Evolutionary conservation across 1,140 invertebrate species (phyloP), one percentile per base, ranked within the genome.

Genomic region (Pseudomyrmex dendroicus): DNA sequence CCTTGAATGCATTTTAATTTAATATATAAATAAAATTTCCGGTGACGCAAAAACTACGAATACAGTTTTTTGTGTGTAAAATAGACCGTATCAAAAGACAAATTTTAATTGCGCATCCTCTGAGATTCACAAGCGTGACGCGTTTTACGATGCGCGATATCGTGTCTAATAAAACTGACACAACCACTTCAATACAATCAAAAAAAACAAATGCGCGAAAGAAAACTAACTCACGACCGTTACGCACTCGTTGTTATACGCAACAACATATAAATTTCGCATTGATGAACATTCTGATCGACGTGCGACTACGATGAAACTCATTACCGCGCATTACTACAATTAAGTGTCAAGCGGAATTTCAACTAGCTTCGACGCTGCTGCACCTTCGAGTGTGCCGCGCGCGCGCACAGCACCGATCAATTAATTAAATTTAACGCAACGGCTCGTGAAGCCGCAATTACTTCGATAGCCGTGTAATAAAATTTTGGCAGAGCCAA

Each of bases 351-450:
- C 48, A 12, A 56, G 17, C 22, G 46, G 12, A 78, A 59, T 57
- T 25, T n/a, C 35, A 35, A 35, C 35, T 9, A 68, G 20, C 10
- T 78, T 78, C 64, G 20, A 70, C 44, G 64, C 52, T 12, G 61
- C 64, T 17, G 20, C 25, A 9, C n/a, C 44, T 72, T n/a, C 54
- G 15, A 78, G 54, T 70, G 20, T 50, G 10, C 5, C 5, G 35
- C 35, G 4, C 35, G 35, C 35, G n/a, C n/a, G 35, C 35, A 7
- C 54, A 12, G 64, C 25, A 25, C 22, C 48, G n/a, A 80, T 70
- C 72, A 80, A 80, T 80, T 80, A 80, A 80, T 80, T 70, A 80
- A 80, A 80, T 80, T 70, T 72, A 72, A 72, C 56, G 76, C 35
- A 78, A 59, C 54, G 20, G 22, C 12, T 61, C 64, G 46, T 80